Conservation (phyloP, 2,888 invertebrate genomes). For the Platynereis dumerilii region DNA sequence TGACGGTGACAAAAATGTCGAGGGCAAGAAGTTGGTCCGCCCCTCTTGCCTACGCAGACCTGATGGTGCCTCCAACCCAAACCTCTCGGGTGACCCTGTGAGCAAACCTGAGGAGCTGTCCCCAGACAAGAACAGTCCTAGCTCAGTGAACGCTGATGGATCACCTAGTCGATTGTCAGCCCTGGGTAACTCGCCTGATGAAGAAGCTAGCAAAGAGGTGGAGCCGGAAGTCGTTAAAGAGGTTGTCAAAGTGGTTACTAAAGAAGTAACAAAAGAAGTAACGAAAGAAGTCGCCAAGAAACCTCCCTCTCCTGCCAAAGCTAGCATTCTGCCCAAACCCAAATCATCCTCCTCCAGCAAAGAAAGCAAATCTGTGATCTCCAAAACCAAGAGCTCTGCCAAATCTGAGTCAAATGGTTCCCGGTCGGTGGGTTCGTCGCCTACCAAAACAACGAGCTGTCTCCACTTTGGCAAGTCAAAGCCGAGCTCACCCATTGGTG, state of each 20-base stretch:
- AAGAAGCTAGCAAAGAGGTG: not conserved
- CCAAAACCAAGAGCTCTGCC: conserved; percentile 12
- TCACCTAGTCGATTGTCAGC: too few species aligned
- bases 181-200: conserved; percentile 12
- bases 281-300: conserved; percentile 6
- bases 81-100: conserved; percentile 67
- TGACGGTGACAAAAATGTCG: conserved; percentile 16
- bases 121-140: too few species aligned
- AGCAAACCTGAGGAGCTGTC: conserved; percentile 3
- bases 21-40: conserved; percentile 11
- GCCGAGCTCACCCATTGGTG: conserved; percentile 8
- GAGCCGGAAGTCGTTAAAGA: not conserved
- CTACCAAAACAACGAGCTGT: conserved; percentile 6
- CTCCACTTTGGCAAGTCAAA: conserved; percentile 1
- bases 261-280: not conserved
- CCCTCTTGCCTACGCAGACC: conserved; percentile 79
- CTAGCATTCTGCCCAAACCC: conserved; percentile 25
- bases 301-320: conserved; percentile 11
- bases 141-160: too few species aligned
- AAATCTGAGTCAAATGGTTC: not conserved
- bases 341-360: conserved; percentile 13
- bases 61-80: conserved; percentile 92
- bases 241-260: not conserved
- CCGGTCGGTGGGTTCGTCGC: not conserved
- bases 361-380: conserved; percentile 14